Conservation (phyloP, 2,888 invertebrate species). For the Formica aserva region DNA sequence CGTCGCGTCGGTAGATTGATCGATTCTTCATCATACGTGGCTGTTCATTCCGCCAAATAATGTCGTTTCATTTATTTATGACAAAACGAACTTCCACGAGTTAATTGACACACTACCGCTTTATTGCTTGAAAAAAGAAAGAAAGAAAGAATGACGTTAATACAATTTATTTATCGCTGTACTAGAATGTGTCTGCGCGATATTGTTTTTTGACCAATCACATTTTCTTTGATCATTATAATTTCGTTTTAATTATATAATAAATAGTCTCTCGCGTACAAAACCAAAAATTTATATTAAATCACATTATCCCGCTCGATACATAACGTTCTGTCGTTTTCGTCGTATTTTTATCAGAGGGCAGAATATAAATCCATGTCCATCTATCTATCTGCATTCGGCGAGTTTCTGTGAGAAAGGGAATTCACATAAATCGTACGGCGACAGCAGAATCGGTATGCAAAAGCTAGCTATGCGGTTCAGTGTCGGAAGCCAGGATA, state of each 20-base stretch:
- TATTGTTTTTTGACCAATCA: neutral
- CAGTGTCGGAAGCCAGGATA: conserved; percentile 44
- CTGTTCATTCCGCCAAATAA: conserved; percentile 4
- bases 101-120: neutral
- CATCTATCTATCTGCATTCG: conserved; percentile 24
- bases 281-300: neutral
- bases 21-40: conserved; percentile 23
- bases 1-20: conserved; percentile 11
- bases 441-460: conserved; percentile 73
- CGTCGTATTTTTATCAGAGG: neutral
- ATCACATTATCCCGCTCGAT: neutral
- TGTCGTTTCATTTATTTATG: conserved; percentile 32
- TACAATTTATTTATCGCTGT: neutral
- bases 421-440: conserved; percentile 67
- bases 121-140: neutral
- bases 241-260: neutral
- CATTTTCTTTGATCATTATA: neutral
- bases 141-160: neutral
- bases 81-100: neutral
- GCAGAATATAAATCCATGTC: conserved; percentile 25
- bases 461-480: conserved; percentile 67
- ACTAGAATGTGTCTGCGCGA: neutral
- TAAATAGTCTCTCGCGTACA: neutral
- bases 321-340: neutral
- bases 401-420: conserved; percentile 12